Conservation (phyloP, 2,797 vertebrate species). For the Fringilla coelebs region DNA sequence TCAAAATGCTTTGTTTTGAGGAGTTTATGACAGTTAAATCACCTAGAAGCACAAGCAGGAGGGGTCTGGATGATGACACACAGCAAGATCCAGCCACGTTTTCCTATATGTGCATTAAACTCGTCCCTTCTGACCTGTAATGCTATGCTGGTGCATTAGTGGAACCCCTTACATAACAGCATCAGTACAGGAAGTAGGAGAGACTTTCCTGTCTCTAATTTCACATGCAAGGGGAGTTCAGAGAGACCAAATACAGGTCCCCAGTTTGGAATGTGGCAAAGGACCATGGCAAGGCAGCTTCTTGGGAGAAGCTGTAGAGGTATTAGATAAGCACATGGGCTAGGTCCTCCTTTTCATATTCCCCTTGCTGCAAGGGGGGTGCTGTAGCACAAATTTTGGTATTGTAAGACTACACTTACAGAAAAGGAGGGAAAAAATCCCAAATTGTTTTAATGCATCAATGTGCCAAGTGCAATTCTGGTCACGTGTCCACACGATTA, state of each 20-base stretch:
- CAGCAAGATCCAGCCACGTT: background rate
- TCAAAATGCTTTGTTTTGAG: background rate
- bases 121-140: background rate
- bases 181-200: background rate
- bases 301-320: background rate
- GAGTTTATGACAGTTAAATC: background rate
- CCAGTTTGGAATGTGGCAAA: background rate
- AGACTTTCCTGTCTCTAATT: slow-evolving; percentile 5
- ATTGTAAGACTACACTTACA: background rate
- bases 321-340: background rate
- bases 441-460: slow-evolving; percentile 2
- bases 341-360: background rate
- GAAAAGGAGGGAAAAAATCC: background rate
- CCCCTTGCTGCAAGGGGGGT: background rate
- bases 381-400: background rate
- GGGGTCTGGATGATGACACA: accelerated
- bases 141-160: background rate
- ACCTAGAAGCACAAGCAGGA: background rate
- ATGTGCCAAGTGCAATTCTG: slow-evolving; percentile 21
- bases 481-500: slow-evolving; percentile 27
- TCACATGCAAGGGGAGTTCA: background rate
- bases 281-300: background rate
- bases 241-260: background rate
- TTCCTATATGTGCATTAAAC: background rate
- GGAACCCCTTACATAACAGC: slow-evolving; percentile 20